A percentile compares a stretch with the other conserved stretches of the same genome.
Conservation (phyloP, 2,113 vertebrate genomes). For the Seriola rivoliana region DNA sequence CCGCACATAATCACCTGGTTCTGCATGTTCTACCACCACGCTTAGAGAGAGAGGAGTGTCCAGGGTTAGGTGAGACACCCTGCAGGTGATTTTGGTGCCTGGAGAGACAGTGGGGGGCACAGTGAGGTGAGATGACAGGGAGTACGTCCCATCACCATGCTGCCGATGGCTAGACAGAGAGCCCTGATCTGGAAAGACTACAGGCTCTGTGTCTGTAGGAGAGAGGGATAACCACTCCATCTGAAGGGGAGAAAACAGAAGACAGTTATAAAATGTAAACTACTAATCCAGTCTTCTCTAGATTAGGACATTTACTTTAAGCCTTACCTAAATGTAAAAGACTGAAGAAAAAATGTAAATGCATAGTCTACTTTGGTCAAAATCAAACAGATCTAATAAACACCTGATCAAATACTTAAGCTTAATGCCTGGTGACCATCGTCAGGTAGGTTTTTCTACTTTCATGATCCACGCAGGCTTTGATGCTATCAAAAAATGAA, state of each 20-base stretch:
- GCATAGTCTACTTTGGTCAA: neutral
- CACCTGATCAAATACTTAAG: neutral
- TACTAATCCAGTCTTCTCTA: neutral
- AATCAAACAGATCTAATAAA: neutral
- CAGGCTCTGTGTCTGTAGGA: constrained; percentile 69
- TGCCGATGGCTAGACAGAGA: constrained; percentile 87
- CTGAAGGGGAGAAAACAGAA: constrained; percentile 58
- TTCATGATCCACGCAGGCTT: neutral
- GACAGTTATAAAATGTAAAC: neutral
- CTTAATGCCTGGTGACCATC: neutral
- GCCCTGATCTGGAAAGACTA: constrained; percentile 67
- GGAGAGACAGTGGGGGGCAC: constrained; percentile 56
- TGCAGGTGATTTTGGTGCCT: constrained; percentile 85
- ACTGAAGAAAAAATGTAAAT: neutral
- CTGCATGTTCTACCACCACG: constrained; percentile 63
- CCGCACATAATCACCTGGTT: constrained; percentile 63
- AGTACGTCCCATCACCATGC: constrained; percentile 84
- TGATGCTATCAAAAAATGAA: too few relatives aligned
- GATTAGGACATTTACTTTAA: neutral
- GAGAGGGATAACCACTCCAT: constrained; percentile 81
- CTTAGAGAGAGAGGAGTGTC: constrained; percentile 60
- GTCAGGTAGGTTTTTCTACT: neutral
- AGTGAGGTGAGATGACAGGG: constrained; percentile 82
- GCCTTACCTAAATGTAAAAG: neutral
- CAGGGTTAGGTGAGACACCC: constrained; percentile 83